Evolutionary conservation across 2,888 invertebrate species (phyloP).

Genomic region (Idaea aversata): DNA sequence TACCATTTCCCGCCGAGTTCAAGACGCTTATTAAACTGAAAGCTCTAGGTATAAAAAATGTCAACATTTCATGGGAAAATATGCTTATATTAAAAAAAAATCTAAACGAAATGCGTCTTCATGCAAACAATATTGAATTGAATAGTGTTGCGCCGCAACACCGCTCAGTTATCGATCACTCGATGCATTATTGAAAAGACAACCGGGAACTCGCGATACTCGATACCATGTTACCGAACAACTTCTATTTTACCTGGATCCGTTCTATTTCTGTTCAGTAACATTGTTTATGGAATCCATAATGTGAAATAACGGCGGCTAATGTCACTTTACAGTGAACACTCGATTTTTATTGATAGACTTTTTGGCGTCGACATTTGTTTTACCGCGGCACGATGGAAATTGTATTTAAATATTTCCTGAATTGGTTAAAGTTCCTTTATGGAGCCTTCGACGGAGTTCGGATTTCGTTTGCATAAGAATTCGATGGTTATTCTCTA

Average conservation of each 20-base stretch:
- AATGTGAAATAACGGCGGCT: slow-evolving; percentile 50
- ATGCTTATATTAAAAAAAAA: slow-evolving; percentile 13
- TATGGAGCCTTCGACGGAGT: not conserved
- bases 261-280: slow-evolving; percentile 62
- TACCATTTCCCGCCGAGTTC: not conserved
- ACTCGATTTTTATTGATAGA: slow-evolving; percentile 34
- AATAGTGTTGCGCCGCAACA: slow-evolving; percentile 48
- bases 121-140: slow-evolving; percentile 40
- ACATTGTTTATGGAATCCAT: slow-evolving; percentile 73
- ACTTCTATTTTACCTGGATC: slow-evolving; percentile 54
- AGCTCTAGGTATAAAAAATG: slow-evolving; percentile 2
- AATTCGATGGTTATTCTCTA: not conserved
- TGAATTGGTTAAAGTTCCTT: not conserved
- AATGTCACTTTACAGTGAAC: slow-evolving; percentile 59
- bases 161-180: slow-evolving; percentile 61
- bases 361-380: slow-evolving; percentile 13
- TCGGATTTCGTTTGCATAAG: not conserved
- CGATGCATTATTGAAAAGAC: slow-evolving; percentile 71
- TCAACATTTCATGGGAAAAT: slow-evolving; percentile 13
- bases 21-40: not conserved
- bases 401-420: not conserved
- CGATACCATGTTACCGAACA: slow-evolving; percentile 41
- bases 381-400: not conserved
- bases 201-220: slow-evolving; percentile 44
- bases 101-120: slow-evolving; percentile 24